A percentile compares a stretch with the other conserved stretches of the same genome.
These are phyloP conservation scores for Mamestra configurata DNA, from an alignment of 1,140 invertebrate species.

Conservation along the genomic window DNA sequence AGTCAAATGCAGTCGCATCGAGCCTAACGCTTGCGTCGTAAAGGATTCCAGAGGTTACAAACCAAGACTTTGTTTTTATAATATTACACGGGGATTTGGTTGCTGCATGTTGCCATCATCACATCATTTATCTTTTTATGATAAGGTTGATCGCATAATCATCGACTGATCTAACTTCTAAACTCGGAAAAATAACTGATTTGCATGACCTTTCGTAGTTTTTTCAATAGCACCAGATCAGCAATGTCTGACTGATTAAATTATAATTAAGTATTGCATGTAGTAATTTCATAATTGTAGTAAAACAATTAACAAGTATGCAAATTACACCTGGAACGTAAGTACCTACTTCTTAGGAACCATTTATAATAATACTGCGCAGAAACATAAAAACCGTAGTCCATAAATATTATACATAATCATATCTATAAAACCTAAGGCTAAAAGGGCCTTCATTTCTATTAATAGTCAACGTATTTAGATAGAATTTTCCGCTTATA, in stretches of 20 bases:
- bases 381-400: no score
- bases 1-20: slow-evolving; percentile 75
- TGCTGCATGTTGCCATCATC: slow-evolving; percentile 58
- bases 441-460: no score
- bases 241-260: background rate
- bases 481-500: no score
- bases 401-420: no score
- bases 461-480: no score
- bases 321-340: background rate
- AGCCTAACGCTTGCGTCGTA: slow-evolving; percentile 77
- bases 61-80: slow-evolving; percentile 52
- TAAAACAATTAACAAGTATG: background rate
- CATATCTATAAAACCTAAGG: no score
- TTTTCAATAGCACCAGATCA: background rate
- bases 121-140: background rate
- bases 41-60: slow-evolving; percentile 75
- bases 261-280: slow-evolving; percentile 14
- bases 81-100: slow-evolving; percentile 59
- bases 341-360: background rate
- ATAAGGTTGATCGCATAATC: background rate
- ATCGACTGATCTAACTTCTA: background rate
- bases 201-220: slow-evolving; percentile 16
- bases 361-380: no score
- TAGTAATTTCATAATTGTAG: background rate
- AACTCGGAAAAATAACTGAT: background rate